These are phyloP conservation scores for Phrynocephalus versicolor DNA, from an alignment of 2,113 vertebrate species.

Conservation along the genomic window DNA sequence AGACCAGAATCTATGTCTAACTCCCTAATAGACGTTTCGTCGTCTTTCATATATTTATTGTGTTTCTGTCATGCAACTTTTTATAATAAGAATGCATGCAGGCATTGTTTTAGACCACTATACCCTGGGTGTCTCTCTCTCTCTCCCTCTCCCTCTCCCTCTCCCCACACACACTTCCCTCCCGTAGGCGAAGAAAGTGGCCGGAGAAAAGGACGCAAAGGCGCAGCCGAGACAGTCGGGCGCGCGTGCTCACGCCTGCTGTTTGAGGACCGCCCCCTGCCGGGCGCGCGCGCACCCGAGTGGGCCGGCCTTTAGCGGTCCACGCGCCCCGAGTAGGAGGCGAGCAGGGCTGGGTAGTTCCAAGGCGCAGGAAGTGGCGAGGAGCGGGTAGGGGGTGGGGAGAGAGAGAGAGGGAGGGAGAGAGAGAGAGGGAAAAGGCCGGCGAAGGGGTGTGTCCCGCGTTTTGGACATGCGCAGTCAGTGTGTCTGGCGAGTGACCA, in stretches of 20 bases:
- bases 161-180: too few species aligned
- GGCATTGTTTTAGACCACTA: background rate
- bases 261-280: background rate
- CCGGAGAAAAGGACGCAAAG: background rate
- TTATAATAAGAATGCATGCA: background rate
- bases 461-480: background rate
- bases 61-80: background rate
- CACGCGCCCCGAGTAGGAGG: too few species aligned
- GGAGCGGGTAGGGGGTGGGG: too few species aligned
- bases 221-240: rapidly evolving
- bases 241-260: background rate
- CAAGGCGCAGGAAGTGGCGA: too few species aligned
- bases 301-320: background rate
- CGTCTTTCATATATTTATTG: background rate
- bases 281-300: background rate
- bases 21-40: background rate
- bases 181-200: too few species aligned
- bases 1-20: too few species aligned
- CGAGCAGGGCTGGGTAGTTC: too few species aligned
- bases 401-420: background rate
- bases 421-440: background rate
- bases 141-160: too few species aligned
- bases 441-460: background rate
- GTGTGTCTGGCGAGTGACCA: background rate
- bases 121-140: too few species aligned